Percentiles rank a stretch among this genome's conserved stretches.
Evolutionary conservation across 2,113 vertebrate genomes (phyloP).

Genomic region (Nymphicus hollandicus): DNA sequence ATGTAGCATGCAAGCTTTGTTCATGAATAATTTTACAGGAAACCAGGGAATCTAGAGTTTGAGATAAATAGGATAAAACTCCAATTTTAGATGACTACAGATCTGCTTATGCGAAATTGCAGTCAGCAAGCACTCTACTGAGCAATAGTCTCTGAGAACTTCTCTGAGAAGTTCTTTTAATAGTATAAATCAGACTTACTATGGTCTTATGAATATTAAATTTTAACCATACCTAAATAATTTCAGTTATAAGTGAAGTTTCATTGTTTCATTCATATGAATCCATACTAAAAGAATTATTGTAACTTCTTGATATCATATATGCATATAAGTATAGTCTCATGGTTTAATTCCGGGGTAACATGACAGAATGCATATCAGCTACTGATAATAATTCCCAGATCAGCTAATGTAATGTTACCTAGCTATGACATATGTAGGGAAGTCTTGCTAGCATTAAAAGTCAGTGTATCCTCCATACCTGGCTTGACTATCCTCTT

Average conservation of each 20-base stretch:
- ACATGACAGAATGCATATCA: background rate
- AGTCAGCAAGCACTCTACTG: background rate
- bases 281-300: background rate
- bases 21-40: background rate
- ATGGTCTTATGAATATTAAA: background rate
- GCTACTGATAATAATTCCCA: background rate
- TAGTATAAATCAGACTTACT: background rate
- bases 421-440: background rate
- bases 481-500: background rate
- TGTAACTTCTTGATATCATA: background rate
- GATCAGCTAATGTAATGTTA: background rate
- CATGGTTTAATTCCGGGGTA: background rate
- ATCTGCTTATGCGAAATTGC: background rate
- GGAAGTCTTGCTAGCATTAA: background rate
- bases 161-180: background rate
- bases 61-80: background rate
- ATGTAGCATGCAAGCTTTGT: background rate
- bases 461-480: background rate
- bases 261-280: background rate
- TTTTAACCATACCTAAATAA: background rate
- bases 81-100: background rate
- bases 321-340: background rate
- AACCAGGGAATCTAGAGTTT: background rate
- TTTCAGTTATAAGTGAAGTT: background rate
- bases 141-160: background rate